Evolutionary conservation across 1,140 invertebrate species (phyloP), one percentile per base, ranked within the genome.

Genomic region (Chelonus insularis): DNA sequence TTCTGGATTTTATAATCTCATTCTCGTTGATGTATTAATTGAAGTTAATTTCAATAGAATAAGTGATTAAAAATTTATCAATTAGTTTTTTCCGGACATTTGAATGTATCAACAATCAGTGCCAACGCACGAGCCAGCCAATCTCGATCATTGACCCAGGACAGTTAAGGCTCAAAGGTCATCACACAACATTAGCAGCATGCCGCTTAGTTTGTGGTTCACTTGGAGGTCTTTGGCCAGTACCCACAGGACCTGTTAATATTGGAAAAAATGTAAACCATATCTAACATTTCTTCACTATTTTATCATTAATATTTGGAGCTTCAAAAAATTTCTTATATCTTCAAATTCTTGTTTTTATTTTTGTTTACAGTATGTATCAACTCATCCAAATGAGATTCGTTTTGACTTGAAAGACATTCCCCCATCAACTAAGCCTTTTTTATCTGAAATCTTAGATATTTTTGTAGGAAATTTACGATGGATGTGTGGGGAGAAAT

Each of bases 211-310:
- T 86, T 0, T 91, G 90, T 73, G 88, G 88, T 6, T 74, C 80
- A 37, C 86, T 84, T 67, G 87, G 88, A 0, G 82, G 85, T 1
- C 79, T 92, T 11, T 92, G 89, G 90, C 90, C 90, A 0, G 75
- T 83, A 65, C 89, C 90, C 4, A 88, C 86, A 0, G 83, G 75
- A 2, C 72, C 72, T 0, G 81, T 75, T 7, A 70, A 21, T 8
- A 64, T 87, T 0, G 77, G 82, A 11, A 75, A 74, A 12, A 75
- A 63, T 34, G 71, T 72, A 23, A 64, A 63, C 39, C 29, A 29
- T n/a, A n/a, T n/a, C n/a, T n/a, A n/a, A n/a, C n/a, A n/a, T n/a
- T n/a, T n/a, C n/a, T n/a, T n/a, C n/a, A n/a, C n/a, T n/a, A n/a
- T n/a, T n/a, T n/a, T n/a, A n/a, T n/a, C n/a, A n/a, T n/a, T n/a